Evolutionary conservation across 2,888 invertebrate species (phyloP), one percentile per base, ranked within the genome.

Genomic region (Nipponacmea schrenckii): DNA sequence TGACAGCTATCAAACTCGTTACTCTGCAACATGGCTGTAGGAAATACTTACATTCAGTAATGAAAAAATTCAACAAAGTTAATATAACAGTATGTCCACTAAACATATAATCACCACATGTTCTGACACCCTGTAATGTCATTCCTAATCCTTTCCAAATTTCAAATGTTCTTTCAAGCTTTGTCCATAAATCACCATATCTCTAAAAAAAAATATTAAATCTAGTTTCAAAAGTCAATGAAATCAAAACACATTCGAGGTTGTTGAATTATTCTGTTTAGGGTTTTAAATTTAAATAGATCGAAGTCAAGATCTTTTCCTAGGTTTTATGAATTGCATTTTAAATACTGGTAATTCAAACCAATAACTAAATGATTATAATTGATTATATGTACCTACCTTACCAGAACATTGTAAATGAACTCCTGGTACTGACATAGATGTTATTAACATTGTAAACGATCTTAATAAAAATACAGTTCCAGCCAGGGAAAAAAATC

Each of bases 101-200:
- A 91, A 99, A 99, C 98, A 99, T 99, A 90, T 99, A 99, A 90
- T 99, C 99, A 0, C 99, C 99, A 89, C 99, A 99, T 0, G 98
- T 97, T 76, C 98, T 92, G 0, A 89, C 88, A 5, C 89, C 89
- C 62, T 87, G 85, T 27, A 89, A 69, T 2, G 97, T 96, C 96
- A 99, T 97, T 68, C 99, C 99, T 67, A 97, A 94, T 17, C 98
- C 97, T 86, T 95, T 94, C 97, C 98, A 99, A 84, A 99, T 99
- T 75, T 95, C 93, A 89, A 97, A 96, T 7, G 91, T 90, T 71
- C 87, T 74, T 24, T 80, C 62, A 45, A 88, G 39, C 71, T 85
- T 83, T 3, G 83, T 79, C 81, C 83, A 83, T 68, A 84, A 72
- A 62, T 83, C 79, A 46, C 77, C 83, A 75, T 84, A 81, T 20